phyloP scores from a whole-genome alignment of 2,888 invertebrate species.

The Dermolepida albohirtum region DNA sequence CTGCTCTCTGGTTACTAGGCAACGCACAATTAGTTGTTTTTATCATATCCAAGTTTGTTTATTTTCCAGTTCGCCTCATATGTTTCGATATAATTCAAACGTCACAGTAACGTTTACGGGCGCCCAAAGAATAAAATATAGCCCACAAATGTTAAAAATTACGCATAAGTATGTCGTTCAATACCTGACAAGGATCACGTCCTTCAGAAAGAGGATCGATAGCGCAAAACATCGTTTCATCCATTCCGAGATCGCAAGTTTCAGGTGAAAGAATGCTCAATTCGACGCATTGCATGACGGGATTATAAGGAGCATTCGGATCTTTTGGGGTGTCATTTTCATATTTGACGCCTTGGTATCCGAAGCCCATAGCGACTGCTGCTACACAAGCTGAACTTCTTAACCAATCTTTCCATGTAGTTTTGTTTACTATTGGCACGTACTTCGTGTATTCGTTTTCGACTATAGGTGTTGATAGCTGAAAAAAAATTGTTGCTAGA shows the following conservation, averaged over 20 bases:
- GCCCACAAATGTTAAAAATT: no score
- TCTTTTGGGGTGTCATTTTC: constrained; percentile 29
- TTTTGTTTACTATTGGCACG: constrained; percentile 2
- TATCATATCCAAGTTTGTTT: no score
- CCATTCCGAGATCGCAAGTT: constrained; percentile 5
- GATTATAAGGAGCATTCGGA: constrained; percentile 20
- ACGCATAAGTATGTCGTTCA: background rate
- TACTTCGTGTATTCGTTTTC: constrained; percentile 26
- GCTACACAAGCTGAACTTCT: background rate
- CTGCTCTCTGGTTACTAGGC: no score
- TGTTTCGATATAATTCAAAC: no score
- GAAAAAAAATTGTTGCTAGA: background rate
- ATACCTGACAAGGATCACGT: constrained; percentile 31
- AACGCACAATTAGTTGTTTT: no score
- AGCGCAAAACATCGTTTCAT: constrained; percentile 29
- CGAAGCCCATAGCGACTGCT: constrained; percentile 26
- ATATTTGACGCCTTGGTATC: constrained; percentile 25
- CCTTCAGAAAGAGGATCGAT: constrained; percentile 28
- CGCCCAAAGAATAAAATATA: no score
- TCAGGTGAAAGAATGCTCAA: constrained; percentile 12
- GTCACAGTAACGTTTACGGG: no score
- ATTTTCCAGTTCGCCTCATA: no score
- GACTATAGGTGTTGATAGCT: constrained; percentile 14
- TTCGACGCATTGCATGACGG: constrained; percentile 25
- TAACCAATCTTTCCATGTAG: constrained; percentile 12